A percentile compares a stretch with the other conserved stretches of the same genome.
These are phyloP conservation scores for Sitodiplosis mosellana DNA, from an alignment of 1,140 invertebrate species.

Conservation along the genomic window DNA sequence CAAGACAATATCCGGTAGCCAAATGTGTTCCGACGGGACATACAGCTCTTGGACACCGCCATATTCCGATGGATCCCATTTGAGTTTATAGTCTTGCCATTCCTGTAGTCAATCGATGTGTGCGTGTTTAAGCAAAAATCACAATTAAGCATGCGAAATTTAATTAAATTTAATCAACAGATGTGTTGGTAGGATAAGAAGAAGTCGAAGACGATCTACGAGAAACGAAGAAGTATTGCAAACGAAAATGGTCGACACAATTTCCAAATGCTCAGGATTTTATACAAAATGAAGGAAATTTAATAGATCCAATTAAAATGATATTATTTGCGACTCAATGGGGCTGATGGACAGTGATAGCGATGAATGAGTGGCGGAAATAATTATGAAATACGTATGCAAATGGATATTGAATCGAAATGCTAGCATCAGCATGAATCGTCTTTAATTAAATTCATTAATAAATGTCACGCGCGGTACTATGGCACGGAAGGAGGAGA, in stretches of 20 bases:
- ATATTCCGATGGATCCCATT: conserved; percentile 89
- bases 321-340: background rate
- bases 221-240: too few species aligned
- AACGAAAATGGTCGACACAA: too few species aligned
- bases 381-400: background rate
- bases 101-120: conserved; percentile 45
- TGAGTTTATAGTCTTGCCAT: conserved; percentile 94
- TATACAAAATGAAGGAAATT: background rate
- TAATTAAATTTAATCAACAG: background rate
- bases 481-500: too few species aligned
- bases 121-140: too few species aligned
- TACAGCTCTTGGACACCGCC: conserved; percentile 85
- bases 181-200: too few species aligned
- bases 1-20: conserved; percentile 91
- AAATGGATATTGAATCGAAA: background rate
- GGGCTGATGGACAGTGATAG: background rate
- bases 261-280: background rate
- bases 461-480: background rate
- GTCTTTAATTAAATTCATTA: background rate
- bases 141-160: background rate
- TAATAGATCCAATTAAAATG: background rate
- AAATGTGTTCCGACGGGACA: conserved; percentile 83
- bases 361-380: background rate
- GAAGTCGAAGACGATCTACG: too few species aligned
- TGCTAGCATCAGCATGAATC: background rate